These are phyloP conservation scores for Brachypalpus laphriformis DNA, from an alignment of 2,888 invertebrate genomes.

Conservation along the genomic window DNA sequence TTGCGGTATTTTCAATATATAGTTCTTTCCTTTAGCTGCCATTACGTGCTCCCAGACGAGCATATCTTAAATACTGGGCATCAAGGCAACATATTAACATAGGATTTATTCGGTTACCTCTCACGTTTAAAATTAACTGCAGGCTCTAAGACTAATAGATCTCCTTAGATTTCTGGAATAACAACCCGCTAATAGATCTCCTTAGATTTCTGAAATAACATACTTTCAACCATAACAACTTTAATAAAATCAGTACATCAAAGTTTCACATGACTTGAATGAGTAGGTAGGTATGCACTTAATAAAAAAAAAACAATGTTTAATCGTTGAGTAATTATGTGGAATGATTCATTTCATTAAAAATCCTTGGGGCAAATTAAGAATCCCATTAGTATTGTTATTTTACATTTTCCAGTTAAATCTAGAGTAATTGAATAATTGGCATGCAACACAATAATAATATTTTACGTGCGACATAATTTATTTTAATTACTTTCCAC, in stretches of 20 bases:
- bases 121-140: too few species aligned
- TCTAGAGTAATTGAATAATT: slow-evolving; percentile 34
- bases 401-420: slow-evolving; percentile 5
- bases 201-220: too few species aligned
- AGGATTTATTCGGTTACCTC: too few species aligned
- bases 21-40: too few species aligned
- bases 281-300: not conserved
- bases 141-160: too few species aligned
- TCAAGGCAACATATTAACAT: too few species aligned
- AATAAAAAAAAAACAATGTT: not conserved
- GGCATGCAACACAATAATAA: slow-evolving; percentile 1
- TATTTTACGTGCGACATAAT: not conserved
- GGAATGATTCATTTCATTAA: slow-evolving; percentile 53
- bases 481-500: not conserved
- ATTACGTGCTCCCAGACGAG: too few species aligned
- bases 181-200: too few species aligned
- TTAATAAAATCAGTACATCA: not conserved
- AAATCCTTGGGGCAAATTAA: slow-evolving; percentile 24
- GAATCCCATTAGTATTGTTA: slow-evolving; percentile 35
- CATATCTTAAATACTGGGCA: too few species aligned
- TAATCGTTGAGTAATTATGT: slow-evolving; percentile 24
- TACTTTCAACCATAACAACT: not conserved
- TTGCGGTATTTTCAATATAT: too few species aligned
- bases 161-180: too few species aligned
- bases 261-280: not conserved